Percentiles rank a stretch among this genome's conserved stretches.
These are phyloP conservation scores for Sparus aurata DNA, from an alignment of 2,797 vertebrate genomes.

Conservation along the genomic window DNA sequence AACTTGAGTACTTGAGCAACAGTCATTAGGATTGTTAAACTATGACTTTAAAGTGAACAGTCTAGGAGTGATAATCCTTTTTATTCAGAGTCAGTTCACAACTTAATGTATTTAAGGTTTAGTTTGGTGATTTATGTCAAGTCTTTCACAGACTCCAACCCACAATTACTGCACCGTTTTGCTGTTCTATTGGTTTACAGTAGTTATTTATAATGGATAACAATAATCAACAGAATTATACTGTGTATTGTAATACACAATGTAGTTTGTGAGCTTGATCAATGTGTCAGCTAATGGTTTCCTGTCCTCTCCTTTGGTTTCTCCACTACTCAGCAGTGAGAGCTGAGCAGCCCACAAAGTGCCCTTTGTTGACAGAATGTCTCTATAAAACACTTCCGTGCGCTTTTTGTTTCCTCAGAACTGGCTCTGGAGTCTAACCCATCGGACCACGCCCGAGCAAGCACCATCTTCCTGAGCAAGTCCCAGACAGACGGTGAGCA, in stretches of 20 bases:
- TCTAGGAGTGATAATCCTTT: neutral
- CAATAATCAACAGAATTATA: neutral
- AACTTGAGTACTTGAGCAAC: neutral
- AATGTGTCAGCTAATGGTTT: slow-evolving; percentile 14
- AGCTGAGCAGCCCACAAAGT: neutral
- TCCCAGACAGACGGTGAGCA: slow-evolving; percentile 97
- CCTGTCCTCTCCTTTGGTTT: slow-evolving; percentile 5
- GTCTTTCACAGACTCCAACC: neutral
- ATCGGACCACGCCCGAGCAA: slow-evolving; percentile 94
- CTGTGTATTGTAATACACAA: neutral
- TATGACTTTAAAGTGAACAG: neutral
- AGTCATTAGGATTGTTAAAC: neutral
- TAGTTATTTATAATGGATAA: neutral
- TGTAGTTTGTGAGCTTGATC: neutral
- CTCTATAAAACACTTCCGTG: neutral
- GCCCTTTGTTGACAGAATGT: neutral
- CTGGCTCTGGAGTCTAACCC: slow-evolving; percentile 95
- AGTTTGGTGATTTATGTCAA: neutral
- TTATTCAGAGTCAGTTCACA: neutral
- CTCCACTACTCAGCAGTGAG: slow-evolving; percentile 9
- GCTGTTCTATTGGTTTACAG: neutral
- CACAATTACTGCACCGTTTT: neutral
- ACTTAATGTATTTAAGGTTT: neutral
- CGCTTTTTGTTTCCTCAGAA: slow-evolving; percentile 82
- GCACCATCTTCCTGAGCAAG: slow-evolving; percentile 99